These are phyloP conservation scores for Drosophila arizonae DNA, from an alignment of 1,140 invertebrate species.

Conservation along the genomic window DNA sequence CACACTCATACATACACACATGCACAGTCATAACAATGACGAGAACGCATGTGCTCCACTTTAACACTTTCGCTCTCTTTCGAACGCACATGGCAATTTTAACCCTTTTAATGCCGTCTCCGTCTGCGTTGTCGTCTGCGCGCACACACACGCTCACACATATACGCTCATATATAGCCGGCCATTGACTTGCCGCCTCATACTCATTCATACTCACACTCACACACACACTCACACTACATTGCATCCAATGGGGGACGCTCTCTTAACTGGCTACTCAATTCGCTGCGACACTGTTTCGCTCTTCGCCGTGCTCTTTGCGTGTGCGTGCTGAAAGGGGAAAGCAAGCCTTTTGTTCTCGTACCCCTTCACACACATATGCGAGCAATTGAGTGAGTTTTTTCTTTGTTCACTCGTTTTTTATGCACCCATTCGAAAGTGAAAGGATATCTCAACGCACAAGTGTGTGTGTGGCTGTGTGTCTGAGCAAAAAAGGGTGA, in stretches of 20 bases:
- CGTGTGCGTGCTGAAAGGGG: constrained; percentile 57
- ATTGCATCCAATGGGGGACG: constrained; percentile 22
- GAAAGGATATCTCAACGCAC: constrained; percentile 63
- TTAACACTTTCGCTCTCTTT: constrained; percentile 81
- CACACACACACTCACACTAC: neutral
- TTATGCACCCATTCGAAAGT: constrained; percentile 55
- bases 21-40: constrained; percentile 15
- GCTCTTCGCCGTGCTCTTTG: constrained; percentile 53
- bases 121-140: constrained; percentile 72
- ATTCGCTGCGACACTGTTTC: constrained; percentile 25
- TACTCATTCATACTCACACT: neutral
- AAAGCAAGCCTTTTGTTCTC: constrained; percentile 46
- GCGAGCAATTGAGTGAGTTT: constrained; percentile 58
- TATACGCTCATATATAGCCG: constrained; percentile 5
- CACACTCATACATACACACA: constrained; percentile 33
- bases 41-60: constrained; percentile 76
- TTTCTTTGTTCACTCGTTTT: constrained; percentile 39
- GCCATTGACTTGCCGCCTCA: constrained; percentile 62
- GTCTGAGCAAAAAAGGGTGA: constrained; percentile 57
- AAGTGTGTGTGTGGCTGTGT: neutral
- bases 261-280: constrained; percentile 51
- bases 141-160: constrained; percentile 20
- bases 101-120: constrained; percentile 82
- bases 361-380: constrained; percentile 61
- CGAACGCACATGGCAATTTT: constrained; percentile 70